phyloP scores from a whole-genome alignment of 1,140 invertebrate genomes.

The Zaprionus nigranus region DNA sequence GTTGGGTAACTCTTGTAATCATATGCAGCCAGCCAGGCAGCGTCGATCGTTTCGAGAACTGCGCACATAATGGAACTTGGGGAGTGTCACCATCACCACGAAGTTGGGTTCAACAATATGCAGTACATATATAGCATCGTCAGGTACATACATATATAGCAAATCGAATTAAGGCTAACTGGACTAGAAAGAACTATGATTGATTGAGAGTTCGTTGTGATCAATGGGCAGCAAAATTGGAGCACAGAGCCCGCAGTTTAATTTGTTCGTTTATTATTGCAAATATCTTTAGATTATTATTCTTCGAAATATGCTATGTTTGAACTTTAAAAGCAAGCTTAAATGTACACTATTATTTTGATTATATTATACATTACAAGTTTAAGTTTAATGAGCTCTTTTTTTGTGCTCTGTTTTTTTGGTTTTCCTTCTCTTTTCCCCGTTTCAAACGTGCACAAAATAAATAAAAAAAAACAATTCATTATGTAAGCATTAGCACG shows the following conservation, averaged over 20 bases:
- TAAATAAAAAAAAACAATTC: constrained; percentile 41
- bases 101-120: constrained; percentile 17
- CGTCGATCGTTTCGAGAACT: neutral
- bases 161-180: constrained; percentile 32
- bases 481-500: constrained; percentile 76
- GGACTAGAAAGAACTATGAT: constrained; percentile 38
- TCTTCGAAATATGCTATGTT: too few relatives aligned
- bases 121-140: neutral
- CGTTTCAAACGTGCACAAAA: constrained; percentile 1
- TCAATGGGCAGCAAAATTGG: constrained; percentile 17
- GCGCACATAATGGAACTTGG: neutral
- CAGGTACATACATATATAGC: neutral
- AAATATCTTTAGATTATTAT: neutral
- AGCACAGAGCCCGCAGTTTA: neutral
- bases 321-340: neutral
- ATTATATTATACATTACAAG: neutral
- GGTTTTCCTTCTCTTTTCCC: neutral
- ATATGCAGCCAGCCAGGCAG: constrained; percentile 17
- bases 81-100: constrained; percentile 27
- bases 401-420: neutral
- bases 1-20: constrained; percentile 16
- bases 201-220: constrained; percentile 22
- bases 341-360: neutral
- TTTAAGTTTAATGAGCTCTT: neutral
- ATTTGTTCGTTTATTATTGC: neutral